These are phyloP conservation scores for Ganaspis brasiliensis DNA, from an alignment of 2,888 invertebrate species.

Conservation along the genomic window DNA sequence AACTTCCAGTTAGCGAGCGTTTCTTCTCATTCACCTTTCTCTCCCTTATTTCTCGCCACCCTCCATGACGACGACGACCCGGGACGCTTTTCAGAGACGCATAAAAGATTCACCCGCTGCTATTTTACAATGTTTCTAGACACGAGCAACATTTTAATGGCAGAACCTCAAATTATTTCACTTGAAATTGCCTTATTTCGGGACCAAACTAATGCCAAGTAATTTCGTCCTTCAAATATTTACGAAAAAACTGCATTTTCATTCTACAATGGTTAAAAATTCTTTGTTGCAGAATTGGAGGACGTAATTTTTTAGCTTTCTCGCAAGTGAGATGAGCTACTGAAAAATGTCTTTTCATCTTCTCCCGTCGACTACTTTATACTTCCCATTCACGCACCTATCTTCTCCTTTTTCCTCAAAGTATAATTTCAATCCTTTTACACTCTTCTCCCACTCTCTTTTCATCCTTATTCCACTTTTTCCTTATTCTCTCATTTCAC, in stretches of 20 bases:
- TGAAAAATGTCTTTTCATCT: too few species aligned
- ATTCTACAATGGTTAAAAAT: too few species aligned
- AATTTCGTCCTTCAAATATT: neutral
- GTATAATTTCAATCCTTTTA: too few species aligned
- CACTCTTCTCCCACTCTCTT: too few species aligned
- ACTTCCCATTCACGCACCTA: too few species aligned
- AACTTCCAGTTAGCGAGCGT: conserved; percentile 60
- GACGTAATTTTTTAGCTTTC: too few species aligned
- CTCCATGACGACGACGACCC: neutral
- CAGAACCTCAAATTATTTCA: neutral
- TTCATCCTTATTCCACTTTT: too few species aligned
- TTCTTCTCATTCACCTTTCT: conserved; percentile 42
- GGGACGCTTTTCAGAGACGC: neutral
- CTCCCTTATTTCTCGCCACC: neutral
- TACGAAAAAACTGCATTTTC: neutral
- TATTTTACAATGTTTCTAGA: neutral
- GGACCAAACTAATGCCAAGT: neutral
- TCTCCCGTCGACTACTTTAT: too few species aligned
- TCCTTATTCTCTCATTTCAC: too few species aligned
- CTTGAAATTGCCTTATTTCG: conserved; percentile 6
- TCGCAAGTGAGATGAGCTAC: too few species aligned
- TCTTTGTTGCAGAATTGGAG: too few species aligned
- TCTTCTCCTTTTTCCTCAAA: too few species aligned
- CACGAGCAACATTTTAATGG: neutral
- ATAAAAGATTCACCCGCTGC: conserved; percentile 12